These are phyloP conservation scores for Thunnus albacares DNA, from an alignment of 2,797 vertebrate species.

Conservation along the genomic window DNA sequence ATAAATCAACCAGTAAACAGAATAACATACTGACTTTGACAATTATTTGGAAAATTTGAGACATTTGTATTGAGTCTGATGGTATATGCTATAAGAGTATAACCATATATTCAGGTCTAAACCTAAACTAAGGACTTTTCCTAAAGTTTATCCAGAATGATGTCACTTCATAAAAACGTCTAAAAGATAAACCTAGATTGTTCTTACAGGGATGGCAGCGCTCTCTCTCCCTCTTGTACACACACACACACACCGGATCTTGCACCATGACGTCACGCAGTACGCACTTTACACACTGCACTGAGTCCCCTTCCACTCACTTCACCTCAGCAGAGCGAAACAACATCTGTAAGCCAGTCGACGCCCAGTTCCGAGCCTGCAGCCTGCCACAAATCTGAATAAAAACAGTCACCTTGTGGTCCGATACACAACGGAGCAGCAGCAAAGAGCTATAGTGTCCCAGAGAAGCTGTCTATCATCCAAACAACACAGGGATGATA, in stretches of 20 bases:
- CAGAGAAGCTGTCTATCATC: conserved; percentile 9
- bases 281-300: conserved; percentile 66
- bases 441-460: conserved; percentile 22
- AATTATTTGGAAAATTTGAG: not conserved
- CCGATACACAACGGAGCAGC: conserved; percentile 20
- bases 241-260: conserved; percentile 23
- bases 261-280: conserved; percentile 64
- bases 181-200: not conserved
- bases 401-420: conserved; percentile 42
- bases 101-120: not conserved
- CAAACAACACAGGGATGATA: not conserved
- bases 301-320: conserved; percentile 75
- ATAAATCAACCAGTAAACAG: not conserved
- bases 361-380: conserved; percentile 60
- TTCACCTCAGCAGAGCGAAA: conserved; percentile 66
- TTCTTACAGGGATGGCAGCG: conserved; percentile 8
- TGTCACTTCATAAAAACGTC: conserved; percentile 22
- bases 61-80: not conserved
- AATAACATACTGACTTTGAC: not conserved
- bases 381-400: conserved; percentile 22
- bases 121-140: not conserved
- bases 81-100: not conserved
- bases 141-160: conserved; percentile 11
- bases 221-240: not conserved
- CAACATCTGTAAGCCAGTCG: conserved; percentile 66